phyloP scores from a whole-genome alignment of 1,140 invertebrate genomes.

The Brachionus angularis region DNA sequence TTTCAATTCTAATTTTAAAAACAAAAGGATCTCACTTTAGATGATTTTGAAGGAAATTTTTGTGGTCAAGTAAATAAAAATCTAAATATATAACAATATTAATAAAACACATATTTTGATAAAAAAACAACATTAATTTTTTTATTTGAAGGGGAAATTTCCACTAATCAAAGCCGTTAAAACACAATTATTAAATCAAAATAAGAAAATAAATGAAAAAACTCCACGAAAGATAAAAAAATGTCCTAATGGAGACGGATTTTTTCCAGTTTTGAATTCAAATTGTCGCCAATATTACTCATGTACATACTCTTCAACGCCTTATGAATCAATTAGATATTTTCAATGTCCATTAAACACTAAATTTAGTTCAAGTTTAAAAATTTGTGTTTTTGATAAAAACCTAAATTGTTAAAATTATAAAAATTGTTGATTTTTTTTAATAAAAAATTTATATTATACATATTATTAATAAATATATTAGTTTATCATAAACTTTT shows the following conservation, averaged over 20 bases:
- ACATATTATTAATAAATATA: too few relatives aligned
- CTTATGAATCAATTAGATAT: not conserved
- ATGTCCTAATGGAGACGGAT: constrained; percentile 13
- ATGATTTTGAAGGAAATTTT: constrained; percentile 49
- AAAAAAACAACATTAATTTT: not conserved
- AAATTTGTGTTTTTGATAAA: constrained; percentile 16
- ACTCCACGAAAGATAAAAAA: not conserved
- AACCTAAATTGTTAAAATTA: not conserved
- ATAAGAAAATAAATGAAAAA: not conserved
- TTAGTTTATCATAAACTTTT: too few relatives aligned
- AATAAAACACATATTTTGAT: too few relatives aligned
- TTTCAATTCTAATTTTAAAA: too few relatives aligned
- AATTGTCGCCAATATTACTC: constrained; percentile 6
- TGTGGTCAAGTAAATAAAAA: constrained; percentile 47
- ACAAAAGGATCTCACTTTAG: constrained; percentile 92
- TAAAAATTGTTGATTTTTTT: too few relatives aligned
- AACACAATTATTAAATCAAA: not conserved
- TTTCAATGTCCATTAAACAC: constrained; percentile 5
- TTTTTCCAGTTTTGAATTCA: constrained; percentile 17
- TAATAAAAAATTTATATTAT: too few relatives aligned
- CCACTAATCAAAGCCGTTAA: not conserved
- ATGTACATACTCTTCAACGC: not conserved
- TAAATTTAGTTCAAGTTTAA: not conserved
- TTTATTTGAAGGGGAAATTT: constrained; percentile 26
- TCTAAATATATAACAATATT: not conserved